Conservation (phyloP, 1,140 invertebrate species). For the Zaprionus nigranus region DNA sequence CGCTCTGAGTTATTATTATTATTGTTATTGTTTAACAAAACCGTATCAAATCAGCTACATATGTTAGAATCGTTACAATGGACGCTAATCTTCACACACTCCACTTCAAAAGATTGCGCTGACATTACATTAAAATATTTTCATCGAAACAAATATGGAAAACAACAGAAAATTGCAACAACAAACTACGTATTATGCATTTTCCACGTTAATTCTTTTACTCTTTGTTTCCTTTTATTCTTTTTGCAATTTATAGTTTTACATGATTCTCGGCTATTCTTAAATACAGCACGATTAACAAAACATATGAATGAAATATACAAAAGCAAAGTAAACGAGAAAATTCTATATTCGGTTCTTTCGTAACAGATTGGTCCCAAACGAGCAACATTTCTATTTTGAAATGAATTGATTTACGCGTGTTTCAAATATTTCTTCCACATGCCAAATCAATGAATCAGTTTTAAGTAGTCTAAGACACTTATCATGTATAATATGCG, state of each 20-base stretch:
- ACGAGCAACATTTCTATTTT: not conserved
- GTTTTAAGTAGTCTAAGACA: not conserved
- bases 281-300: not conserved
- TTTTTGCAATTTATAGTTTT: not conserved
- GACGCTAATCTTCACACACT: not conserved
- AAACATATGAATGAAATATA: not conserved
- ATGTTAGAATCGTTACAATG: not conserved
- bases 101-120: not conserved
- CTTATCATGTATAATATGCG: too few species aligned
- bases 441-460: not conserved
- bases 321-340: not conserved
- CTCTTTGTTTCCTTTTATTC: not conserved
- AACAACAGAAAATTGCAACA: constrained; percentile 6
- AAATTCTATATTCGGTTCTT: not conserved
- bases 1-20: not conserved
- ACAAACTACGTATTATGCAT: constrained; percentile 14
- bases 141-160: constrained; percentile 1
- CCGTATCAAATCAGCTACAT: not conserved
- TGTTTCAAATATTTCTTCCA: not conserved
- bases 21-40: not conserved
- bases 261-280: not conserved
- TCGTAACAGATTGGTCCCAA: not conserved
- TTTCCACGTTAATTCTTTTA: not conserved
- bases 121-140: not conserved
- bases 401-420: not conserved